Percentiles rank a stretch among this genome's conserved stretches.
Conservation (phyloP, 2,888 invertebrate genomes). For the Craniophora ligustri region DNA sequence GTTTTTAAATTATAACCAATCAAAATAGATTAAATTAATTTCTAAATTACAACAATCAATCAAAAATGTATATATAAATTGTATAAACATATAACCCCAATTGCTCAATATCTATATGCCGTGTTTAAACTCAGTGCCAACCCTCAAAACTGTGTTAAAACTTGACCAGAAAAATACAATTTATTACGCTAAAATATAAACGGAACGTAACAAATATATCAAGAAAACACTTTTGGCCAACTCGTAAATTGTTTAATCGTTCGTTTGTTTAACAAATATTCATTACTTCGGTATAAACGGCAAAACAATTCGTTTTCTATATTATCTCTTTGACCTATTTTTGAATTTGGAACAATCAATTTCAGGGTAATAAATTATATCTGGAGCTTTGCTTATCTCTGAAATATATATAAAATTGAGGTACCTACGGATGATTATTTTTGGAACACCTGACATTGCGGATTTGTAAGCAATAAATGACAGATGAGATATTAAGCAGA, state of each 20-base stretch:
- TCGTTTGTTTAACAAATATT: slow-evolving; percentile 49
- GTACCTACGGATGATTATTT: slow-evolving; percentile 1
- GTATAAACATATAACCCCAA: too few species aligned
- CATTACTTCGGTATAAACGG: slow-evolving; percentile 51
- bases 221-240: slow-evolving; percentile 34
- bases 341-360: slow-evolving; percentile 51
- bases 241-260: slow-evolving; percentile 56
- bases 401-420: slow-evolving; percentile 14
- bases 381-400: slow-evolving; percentile 30
- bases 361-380: slow-evolving; percentile 53
- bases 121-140: slow-evolving; percentile 1
- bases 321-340: slow-evolving; percentile 63
- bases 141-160: slow-evolving; percentile 9
- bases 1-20: neutral
- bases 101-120: neutral
- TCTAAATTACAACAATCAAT: too few species aligned
- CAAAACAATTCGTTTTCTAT: slow-evolving; percentile 60
- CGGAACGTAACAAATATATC: slow-evolving; percentile 41
- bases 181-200: slow-evolving; percentile 33
- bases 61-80: too few species aligned
- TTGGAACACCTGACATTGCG: neutral
- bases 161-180: slow-evolving; percentile 25
- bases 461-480: neutral
- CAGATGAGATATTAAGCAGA: too few species aligned
- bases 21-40: too few species aligned